phyloP scores from a whole-genome alignment of 2,888 invertebrate species.

The Caenorhabditis sp. region DNA sequence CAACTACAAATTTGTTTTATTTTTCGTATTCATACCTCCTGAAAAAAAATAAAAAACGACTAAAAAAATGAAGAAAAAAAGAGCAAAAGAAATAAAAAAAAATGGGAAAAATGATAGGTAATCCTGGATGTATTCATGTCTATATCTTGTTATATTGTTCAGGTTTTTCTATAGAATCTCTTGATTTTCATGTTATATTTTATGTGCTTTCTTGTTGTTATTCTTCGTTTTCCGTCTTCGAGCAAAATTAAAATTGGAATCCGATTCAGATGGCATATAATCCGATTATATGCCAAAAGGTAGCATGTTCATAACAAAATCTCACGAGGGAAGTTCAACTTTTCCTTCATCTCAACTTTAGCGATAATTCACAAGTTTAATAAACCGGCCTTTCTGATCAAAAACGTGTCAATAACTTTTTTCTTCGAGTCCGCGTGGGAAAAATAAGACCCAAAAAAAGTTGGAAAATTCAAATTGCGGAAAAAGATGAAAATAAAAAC shows the following conservation, averaged over 20 bases:
- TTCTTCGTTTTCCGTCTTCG: neutral
- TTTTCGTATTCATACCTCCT: constrained; percentile 2
- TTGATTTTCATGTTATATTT: neutral
- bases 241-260: neutral
- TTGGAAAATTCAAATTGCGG: too few relatives aligned
- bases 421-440: too few relatives aligned
- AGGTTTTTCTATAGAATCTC: neutral
- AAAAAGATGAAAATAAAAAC: too few relatives aligned
- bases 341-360: too few relatives aligned
- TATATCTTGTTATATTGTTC: neutral
- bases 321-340: too few relatives aligned
- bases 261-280: neutral
- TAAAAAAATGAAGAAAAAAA: constrained; percentile 17
- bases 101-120: constrained; percentile 18
- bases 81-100: constrained; percentile 9
- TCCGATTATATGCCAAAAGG: neutral
- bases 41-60: constrained; percentile 15
- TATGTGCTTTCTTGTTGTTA: neutral
- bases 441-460: too few relatives aligned
- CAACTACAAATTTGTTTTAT: constrained; percentile 9
- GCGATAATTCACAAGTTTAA: too few relatives aligned
- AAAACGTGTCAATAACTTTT: too few relatives aligned
- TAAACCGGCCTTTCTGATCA: too few relatives aligned
- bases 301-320: neutral
- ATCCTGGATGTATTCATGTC: constrained; percentile 12